A percentile compares a stretch with the other conserved stretches of the same genome.
Evolutionary conservation across 1,140 invertebrate species (phyloP).

Genomic region (Frieseomelitta varia): DNA sequence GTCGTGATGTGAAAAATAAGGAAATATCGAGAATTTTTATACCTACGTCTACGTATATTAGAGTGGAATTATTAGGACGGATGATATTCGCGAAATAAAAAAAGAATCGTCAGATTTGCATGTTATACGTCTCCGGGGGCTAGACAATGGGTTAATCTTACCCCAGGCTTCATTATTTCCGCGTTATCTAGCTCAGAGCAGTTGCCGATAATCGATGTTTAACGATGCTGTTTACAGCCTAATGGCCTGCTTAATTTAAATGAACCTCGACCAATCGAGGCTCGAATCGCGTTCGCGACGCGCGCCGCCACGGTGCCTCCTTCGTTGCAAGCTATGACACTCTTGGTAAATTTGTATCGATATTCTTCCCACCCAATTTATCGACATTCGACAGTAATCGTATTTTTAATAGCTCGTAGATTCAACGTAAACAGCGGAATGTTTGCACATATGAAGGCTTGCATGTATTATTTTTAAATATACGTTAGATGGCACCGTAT

Average conservation of each 20-base stretch:
- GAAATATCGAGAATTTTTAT: too few species aligned
- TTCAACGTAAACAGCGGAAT: too few species aligned
- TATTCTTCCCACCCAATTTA: neutral
- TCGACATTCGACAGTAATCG: neutral
- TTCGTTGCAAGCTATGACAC: neutral
- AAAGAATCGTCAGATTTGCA: constrained; percentile 32
- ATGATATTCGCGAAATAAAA: constrained; percentile 31
- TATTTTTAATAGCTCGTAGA: neutral
- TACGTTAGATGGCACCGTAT: too few species aligned
- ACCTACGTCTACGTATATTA: neutral
- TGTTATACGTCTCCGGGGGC: constrained; percentile 41
- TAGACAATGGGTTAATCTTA: constrained; percentile 58
- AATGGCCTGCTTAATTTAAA: constrained; percentile 56
- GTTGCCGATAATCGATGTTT: constrained; percentile 61
- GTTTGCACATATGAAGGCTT: too few species aligned
- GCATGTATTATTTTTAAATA: too few species aligned
- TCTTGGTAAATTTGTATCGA: neutral
- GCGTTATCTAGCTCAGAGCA: constrained; percentile 52
- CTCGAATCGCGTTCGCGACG: neutral
- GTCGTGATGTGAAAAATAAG: neutral
- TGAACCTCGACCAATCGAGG: constrained; percentile 32
- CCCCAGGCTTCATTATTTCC: constrained; percentile 58
- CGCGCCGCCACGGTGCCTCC: neutral
- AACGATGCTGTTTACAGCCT: constrained; percentile 64
- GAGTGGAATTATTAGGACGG: constrained; percentile 16